A percentile compares a stretch with the other conserved stretches of the same genome.
These are phyloP conservation scores for Loris lydekkerianus DNA, from an alignment of 2,797 vertebrate genomes.

Conservation along the genomic window DNA sequence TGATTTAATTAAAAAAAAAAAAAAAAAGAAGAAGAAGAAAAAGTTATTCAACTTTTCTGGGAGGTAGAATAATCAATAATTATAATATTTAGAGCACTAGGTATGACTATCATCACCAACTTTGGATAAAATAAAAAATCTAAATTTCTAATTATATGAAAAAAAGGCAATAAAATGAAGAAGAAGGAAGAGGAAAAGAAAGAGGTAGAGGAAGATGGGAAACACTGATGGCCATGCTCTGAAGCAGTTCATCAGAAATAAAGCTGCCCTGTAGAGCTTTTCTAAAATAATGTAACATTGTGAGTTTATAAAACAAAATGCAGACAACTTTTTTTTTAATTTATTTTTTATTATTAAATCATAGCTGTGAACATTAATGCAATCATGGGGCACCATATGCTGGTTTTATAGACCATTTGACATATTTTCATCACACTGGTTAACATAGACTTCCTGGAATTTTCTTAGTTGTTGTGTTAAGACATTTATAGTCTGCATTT, in stretches of 20 bases:
- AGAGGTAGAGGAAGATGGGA: background rate
- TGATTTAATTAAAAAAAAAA: background rate
- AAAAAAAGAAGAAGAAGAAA: background rate
- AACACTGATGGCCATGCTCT: background rate
- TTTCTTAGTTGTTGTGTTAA: too few relatives aligned
- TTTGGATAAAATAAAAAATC: slow-evolving; percentile 7
- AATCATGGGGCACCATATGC: too few relatives aligned
- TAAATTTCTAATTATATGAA: background rate
- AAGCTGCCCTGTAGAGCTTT: background rate
- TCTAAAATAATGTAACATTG: background rate
- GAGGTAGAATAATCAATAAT: background rate
- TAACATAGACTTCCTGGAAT: too few relatives aligned
- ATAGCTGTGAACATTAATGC: too few relatives aligned
- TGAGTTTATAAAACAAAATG: background rate
- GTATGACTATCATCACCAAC: background rate
- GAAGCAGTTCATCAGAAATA: background rate
- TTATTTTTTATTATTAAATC: too few relatives aligned
- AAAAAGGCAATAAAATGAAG: background rate
- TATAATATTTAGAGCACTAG: background rate
- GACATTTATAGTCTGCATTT: too few relatives aligned
- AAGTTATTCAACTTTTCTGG: background rate
- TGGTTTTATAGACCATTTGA: too few relatives aligned
- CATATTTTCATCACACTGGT: too few relatives aligned
- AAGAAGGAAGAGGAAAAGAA: too few relatives aligned
- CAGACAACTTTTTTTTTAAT: too few relatives aligned